A percentile compares a stretch with the other conserved stretches of the same genome.
phyloP scores from a whole-genome alignment of 2,113 vertebrate genomes.

The Orycteropus afer region DNA sequence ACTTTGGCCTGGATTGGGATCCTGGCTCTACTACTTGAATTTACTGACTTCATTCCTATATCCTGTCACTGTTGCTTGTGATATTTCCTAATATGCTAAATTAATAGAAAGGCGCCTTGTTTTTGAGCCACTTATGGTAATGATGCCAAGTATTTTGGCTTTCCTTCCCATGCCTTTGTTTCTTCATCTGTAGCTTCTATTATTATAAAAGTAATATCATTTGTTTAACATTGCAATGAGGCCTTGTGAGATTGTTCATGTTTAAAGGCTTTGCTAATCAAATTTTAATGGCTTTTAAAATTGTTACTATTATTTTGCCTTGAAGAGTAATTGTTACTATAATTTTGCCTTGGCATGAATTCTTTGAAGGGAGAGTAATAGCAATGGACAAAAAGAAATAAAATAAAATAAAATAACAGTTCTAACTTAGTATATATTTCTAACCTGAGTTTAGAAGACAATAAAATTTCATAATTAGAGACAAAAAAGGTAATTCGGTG shows the following conservation, averaged over 20 bases:
- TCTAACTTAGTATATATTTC: background rate
- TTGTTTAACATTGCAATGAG: background rate
- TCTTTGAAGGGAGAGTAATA: background rate
- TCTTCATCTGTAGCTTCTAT: background rate
- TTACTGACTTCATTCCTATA: background rate
- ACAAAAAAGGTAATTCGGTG: background rate
- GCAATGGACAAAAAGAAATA: background rate
- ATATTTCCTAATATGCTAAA: background rate
- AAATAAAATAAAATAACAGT: background rate
- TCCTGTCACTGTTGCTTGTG: background rate
- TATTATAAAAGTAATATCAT: background rate
- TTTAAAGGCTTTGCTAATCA: conserved; percentile 40
- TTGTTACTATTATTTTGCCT: background rate
- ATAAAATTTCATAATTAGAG: background rate
- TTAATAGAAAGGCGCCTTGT: background rate
- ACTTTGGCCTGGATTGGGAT: background rate
- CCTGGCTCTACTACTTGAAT: background rate
- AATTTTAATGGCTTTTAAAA: conserved; percentile 47
- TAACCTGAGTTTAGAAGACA: conserved; percentile 42
- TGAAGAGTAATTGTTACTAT: conserved; percentile 7
- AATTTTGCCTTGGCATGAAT: background rate
- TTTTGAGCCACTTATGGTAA: background rate
- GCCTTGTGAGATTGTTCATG: background rate
- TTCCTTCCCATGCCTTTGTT: background rate
- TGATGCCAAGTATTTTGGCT: background rate